These are phyloP conservation scores for Kuschelorhynchus macadamiae DNA, from an alignment of 2,888 invertebrate species.

Conservation along the genomic window DNA sequence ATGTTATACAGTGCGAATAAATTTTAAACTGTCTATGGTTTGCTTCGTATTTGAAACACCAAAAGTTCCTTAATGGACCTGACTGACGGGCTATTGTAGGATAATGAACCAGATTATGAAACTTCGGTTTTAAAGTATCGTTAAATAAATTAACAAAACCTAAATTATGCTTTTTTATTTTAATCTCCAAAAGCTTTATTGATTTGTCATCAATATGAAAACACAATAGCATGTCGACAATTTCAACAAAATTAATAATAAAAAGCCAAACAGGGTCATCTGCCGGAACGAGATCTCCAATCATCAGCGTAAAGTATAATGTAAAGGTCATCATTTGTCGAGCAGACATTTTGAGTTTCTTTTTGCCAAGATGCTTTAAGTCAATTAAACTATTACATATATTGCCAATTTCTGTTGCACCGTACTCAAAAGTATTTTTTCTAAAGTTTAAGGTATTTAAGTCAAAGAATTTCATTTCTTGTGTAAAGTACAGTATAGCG, in stretches of 20 bases:
- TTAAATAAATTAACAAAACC: constrained; percentile 47
- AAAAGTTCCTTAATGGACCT: constrained; percentile 37
- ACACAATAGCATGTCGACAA: constrained; percentile 52
- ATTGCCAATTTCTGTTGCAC: constrained; percentile 52
- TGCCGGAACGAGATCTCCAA: constrained; percentile 55
- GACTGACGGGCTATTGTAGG: constrained; percentile 43
- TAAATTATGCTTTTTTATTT: constrained; percentile 46
- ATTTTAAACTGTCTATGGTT: constrained; percentile 54
- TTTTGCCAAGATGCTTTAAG: constrained; percentile 40
- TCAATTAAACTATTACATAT: constrained; percentile 47
- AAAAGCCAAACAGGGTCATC: constrained; percentile 54
- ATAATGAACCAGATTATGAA: constrained; percentile 55
- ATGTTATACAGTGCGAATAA: constrained; percentile 55
- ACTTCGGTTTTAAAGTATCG: constrained; percentile 56
- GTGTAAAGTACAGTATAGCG: constrained; percentile 49
- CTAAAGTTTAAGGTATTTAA: constrained; percentile 53
- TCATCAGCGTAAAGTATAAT: constrained; percentile 53
- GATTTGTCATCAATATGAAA: constrained; percentile 18
- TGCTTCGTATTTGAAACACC: constrained; percentile 53
- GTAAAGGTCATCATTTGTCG: constrained; percentile 57
- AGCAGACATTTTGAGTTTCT: constrained; percentile 52
- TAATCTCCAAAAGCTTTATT: constrained; percentile 35
- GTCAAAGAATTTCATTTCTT: background rate
- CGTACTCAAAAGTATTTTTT: constrained; percentile 55
- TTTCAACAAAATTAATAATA: constrained; percentile 52